A percentile compares a stretch with the other conserved stretches of the same genome.
Conservation (phyloP, 2,797 vertebrate genomes). For the Chloroceryle amazona region DNA sequence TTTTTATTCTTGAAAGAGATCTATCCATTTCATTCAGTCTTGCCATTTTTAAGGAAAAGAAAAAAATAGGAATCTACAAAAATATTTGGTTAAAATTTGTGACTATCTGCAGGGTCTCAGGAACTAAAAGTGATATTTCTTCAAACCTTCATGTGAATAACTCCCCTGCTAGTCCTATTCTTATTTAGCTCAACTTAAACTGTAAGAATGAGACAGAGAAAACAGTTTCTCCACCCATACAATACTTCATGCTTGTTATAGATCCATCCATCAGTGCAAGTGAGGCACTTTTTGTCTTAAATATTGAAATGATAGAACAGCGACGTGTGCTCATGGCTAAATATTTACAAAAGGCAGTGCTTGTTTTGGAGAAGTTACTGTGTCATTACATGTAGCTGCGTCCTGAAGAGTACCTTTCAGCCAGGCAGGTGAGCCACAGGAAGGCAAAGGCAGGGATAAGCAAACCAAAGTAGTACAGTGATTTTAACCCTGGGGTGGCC, state of each 20-base stretch:
- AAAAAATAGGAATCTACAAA: conserved; percentile 79
- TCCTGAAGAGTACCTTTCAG: neutral
- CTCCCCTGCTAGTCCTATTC: conserved; percentile 39
- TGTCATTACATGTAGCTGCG: neutral
- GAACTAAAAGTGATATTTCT: conserved; percentile 69
- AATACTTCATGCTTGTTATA: conserved; percentile 46
- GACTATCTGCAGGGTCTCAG: conserved; percentile 70
- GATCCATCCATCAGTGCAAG: conserved; percentile 69
- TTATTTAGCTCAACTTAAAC: conserved; percentile 78
- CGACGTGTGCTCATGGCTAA: neutral
- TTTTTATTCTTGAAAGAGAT: conserved; percentile 77
- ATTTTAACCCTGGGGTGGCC: neutral
- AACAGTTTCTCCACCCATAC: conserved; percentile 50
- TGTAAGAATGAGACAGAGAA: conserved; percentile 59
- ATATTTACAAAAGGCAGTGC: conserved; percentile 2
- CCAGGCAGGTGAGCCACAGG: neutral
- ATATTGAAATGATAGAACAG: neutral
- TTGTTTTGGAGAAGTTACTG: neutral
- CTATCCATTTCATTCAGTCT: conserved; percentile 79
- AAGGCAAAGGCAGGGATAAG: neutral
- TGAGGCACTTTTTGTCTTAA: conserved; percentile 34
- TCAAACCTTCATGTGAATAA: conserved; percentile 71
- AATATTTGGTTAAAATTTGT: conserved; percentile 83
- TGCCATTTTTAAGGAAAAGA: conserved; percentile 81
- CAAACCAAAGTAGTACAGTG: neutral